A percentile compares a stretch with the other conserved stretches of the same genome.
Conservation (phyloP, 2,888 invertebrate species). For the Platycheirus albimanus region DNA sequence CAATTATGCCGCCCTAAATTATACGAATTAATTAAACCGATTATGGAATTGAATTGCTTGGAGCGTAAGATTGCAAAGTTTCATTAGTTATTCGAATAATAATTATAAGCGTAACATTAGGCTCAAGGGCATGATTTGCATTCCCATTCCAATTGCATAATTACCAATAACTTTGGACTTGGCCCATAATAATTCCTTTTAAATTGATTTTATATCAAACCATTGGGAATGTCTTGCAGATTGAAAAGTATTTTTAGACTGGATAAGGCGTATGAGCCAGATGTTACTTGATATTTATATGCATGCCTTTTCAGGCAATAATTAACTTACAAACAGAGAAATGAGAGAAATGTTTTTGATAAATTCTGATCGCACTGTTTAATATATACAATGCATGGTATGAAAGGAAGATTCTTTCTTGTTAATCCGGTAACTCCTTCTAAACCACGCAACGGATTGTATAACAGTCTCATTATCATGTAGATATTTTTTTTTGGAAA, state of each 20-base stretch:
- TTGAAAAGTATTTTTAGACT: background rate
- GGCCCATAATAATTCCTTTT: slow-evolving; percentile 22
- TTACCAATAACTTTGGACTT: slow-evolving; percentile 13
- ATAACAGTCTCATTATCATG: too few relatives aligned
- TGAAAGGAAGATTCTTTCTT: too few relatives aligned
- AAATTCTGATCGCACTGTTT: too few relatives aligned
- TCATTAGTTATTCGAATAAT: slow-evolving; percentile 52
- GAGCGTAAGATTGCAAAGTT: slow-evolving; percentile 44
- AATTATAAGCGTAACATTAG: slow-evolving; percentile 43
- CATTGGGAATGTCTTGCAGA: background rate
- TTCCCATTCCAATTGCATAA: slow-evolving; percentile 36
- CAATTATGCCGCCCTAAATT: slow-evolving; percentile 31
- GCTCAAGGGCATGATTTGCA: slow-evolving; percentile 20
- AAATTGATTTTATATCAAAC: slow-evolving; percentile 47
- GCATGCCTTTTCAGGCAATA: too few relatives aligned
- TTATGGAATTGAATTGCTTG: slow-evolving; percentile 34
- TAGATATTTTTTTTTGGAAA: too few relatives aligned
- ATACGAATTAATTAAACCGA: slow-evolving; percentile 47
- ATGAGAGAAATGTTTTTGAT: too few relatives aligned
- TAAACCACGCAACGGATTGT: too few relatives aligned
- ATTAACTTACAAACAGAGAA: too few relatives aligned
- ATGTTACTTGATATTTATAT: too few relatives aligned
- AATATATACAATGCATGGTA: too few relatives aligned
- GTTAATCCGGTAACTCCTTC: too few relatives aligned
- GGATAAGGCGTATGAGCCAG: background rate